Conservation (phyloP, 2,888 invertebrate species). For the Macaria notata region DNA sequence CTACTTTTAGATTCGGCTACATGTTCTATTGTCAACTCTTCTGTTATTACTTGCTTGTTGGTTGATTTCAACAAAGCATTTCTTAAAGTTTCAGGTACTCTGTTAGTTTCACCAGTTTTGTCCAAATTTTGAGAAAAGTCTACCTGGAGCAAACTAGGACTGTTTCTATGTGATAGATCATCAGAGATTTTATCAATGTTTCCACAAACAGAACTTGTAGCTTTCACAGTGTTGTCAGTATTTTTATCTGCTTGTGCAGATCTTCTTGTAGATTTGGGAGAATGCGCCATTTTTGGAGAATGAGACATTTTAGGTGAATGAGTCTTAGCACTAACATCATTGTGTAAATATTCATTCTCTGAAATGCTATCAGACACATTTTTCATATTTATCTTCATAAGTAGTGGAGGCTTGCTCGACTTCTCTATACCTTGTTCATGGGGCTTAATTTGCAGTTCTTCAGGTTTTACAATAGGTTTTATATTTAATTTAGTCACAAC, state of each 20-base stretch:
- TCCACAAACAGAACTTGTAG: constrained; percentile 6
- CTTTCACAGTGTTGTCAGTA: constrained; percentile 16
- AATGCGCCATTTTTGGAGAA: constrained; percentile 12
- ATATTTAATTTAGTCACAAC: constrained; percentile 73
- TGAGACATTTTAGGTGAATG: constrained; percentile 29
- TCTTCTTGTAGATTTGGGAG: constrained; percentile 1
- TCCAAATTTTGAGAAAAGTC: constrained; percentile 5
- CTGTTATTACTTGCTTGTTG: constrained; percentile 13
- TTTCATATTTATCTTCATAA: constrained; percentile 77
- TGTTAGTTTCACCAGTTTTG: constrained; percentile 19
- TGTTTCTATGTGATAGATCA: constrained; percentile 11
- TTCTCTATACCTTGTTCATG: constrained; percentile 53
- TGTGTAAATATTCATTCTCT: constrained; percentile 46
- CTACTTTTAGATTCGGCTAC: constrained; percentile 6
- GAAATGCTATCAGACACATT: constrained; percentile 53
- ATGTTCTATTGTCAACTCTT: constrained; percentile 5
- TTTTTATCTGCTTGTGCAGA: constrained; percentile 2
- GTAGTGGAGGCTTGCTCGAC: constrained; percentile 59
- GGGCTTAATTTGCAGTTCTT: constrained; percentile 48
- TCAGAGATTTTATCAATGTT: constrained; percentile 23
- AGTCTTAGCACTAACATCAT: constrained; percentile 50
- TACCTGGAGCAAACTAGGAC: constrained; percentile 23
- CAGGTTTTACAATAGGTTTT: constrained; percentile 73
- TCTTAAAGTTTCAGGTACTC: constrained; percentile 22
- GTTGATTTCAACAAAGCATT: constrained; percentile 17